These are phyloP conservation scores for Calliphora vomitoria DNA, from an alignment of 2,888 invertebrate genomes.

Conservation along the genomic window DNA sequence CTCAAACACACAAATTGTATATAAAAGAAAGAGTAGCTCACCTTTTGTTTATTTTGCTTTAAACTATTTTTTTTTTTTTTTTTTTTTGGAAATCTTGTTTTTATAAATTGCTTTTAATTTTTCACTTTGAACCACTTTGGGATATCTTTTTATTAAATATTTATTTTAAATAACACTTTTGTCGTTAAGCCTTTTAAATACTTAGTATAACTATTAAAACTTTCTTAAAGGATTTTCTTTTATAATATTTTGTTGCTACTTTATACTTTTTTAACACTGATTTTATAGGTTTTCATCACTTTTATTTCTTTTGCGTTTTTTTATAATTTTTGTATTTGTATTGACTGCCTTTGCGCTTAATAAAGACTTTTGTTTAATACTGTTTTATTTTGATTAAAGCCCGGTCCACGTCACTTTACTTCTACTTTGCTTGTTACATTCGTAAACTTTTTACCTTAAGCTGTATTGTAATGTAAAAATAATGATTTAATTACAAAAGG, in stretches of 20 bases:
- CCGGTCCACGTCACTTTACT: background rate
- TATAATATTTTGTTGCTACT: background rate
- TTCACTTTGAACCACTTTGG: background rate
- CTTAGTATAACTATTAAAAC: too few relatives aligned
- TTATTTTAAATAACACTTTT: background rate
- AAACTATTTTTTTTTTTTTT: background rate
- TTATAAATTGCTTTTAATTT: background rate
- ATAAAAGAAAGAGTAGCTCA: constrained; percentile 20
- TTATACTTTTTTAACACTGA: background rate
- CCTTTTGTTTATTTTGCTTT: constrained; percentile 25
- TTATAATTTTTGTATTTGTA: background rate
- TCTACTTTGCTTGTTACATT: background rate
- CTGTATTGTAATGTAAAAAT: constrained; percentile 27
- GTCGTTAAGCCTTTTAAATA: background rate
- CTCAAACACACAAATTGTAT: background rate
- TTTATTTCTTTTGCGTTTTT: background rate
- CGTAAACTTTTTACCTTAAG: background rate
- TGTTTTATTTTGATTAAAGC: constrained; percentile 1
- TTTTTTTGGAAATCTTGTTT: background rate
- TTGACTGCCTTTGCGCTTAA: background rate
- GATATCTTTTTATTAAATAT: background rate
- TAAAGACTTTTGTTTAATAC: background rate
- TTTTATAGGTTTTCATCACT: background rate
- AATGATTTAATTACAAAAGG: constrained; percentile 18
- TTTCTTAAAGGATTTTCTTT: background rate